These are phyloP conservation scores for Parotia lawesii DNA, from an alignment of 2,113 vertebrate genomes.

Conservation along the genomic window DNA sequence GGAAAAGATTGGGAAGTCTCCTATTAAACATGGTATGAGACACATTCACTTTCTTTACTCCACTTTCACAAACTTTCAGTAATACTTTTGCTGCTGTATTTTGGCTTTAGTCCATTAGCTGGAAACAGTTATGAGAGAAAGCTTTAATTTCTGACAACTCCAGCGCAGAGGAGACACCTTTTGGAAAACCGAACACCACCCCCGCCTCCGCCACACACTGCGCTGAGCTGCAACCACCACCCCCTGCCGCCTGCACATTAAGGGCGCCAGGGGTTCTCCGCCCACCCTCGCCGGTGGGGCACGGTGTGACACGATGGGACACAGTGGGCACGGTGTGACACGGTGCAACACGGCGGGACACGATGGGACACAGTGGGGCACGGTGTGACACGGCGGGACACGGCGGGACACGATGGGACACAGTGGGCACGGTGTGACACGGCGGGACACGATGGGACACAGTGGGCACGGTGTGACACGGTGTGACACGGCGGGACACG, in stretches of 20 bases:
- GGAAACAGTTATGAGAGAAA: fast-evolving
- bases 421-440: too few relatives aligned
- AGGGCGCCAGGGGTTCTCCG: neutral
- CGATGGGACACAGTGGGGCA: neutral
- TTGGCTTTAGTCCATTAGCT: too few relatives aligned
- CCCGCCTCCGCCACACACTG: fast-evolving
- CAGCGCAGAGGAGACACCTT: fast-evolving
- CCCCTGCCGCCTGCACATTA: neutral
- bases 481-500: fast-evolving
- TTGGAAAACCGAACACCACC: neutral
- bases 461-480: neutral
- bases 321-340: too few relatives aligned
- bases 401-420: too few relatives aligned
- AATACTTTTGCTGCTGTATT: neutral
- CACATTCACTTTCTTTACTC: neutral
- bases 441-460: too few relatives aligned
- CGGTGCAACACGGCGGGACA: fast-evolving
- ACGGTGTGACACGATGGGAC: too few relatives aligned
- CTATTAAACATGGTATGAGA: neutral
- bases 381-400: too few relatives aligned
- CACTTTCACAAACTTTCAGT: neutral
- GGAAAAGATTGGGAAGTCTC: neutral
- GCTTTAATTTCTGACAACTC: too few relatives aligned
- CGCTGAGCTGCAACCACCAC: neutral
- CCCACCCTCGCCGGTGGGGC: fast-evolving